Evolutionary conservation across 2,888 invertebrate species (phyloP).

Genomic region (Heliconius ethilla): DNA sequence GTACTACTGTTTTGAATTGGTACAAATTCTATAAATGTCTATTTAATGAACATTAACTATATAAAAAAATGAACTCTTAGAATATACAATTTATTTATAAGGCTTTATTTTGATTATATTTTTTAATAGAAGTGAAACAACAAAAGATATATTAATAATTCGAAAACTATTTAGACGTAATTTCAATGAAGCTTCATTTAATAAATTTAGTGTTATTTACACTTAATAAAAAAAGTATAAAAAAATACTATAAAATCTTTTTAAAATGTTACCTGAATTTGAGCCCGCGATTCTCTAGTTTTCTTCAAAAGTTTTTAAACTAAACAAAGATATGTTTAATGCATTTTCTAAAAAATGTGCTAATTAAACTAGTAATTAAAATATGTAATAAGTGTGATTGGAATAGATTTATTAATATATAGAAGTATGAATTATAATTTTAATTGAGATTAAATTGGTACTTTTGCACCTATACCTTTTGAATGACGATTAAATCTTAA

Average conservation of each 20-base stretch:
- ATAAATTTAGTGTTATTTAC: too few species aligned
- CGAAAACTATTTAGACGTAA: too few species aligned
- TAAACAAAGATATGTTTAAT: background rate
- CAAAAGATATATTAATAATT: background rate
- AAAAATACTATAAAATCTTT: too few species aligned
- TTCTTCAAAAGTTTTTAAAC: too few species aligned
- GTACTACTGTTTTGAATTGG: background rate
- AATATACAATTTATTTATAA: background rate
- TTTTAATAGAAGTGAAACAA: background rate
- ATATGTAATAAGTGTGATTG: too few species aligned
- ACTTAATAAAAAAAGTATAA: too few species aligned
- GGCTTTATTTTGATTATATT: background rate
- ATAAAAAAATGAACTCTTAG: background rate
- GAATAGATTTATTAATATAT: too few species aligned
- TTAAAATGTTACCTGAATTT: too few species aligned
- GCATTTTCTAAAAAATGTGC: background rate
- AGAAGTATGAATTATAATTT: background rate
- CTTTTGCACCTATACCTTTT: background rate
- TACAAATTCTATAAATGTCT: background rate
- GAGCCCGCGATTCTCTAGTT: too few species aligned
- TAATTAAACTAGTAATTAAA: background rate
- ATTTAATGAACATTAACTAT: conserved; percentile 2
- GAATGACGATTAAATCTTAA: background rate
- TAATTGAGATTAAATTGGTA: background rate
- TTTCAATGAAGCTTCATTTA: too few species aligned